Evolutionary conservation across 2,888 invertebrate species (phyloP), one percentile per base, ranked within the genome.

Genomic region (Cremastinae sp.): DNA sequence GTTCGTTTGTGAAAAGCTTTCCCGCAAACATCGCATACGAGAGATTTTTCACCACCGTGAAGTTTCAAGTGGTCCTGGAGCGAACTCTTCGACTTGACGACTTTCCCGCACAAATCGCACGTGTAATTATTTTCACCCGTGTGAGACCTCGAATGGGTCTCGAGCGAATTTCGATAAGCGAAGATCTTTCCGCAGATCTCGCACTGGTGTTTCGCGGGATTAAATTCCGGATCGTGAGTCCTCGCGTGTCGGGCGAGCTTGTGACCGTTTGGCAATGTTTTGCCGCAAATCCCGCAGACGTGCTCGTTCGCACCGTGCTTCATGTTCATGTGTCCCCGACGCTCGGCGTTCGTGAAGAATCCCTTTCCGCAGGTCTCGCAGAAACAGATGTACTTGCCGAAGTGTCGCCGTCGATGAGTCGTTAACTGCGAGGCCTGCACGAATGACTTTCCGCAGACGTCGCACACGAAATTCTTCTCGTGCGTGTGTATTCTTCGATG

Each of bases 1-100:
- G 89, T 88, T 20, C 86, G 84, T 76, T 90, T 90, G 69, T 89
- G 87, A 76, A 90, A 91, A 1, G 88, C 89, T 74, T 90, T 90
- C 16, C 90, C 90, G 71, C 90, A 91, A 0, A 88, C 85, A 45
- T 88, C 88, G 78, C 90, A 91, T 2, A 89, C 79, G 58, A 89
- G 78, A 0, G 87, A 86, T 65, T 90, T 90, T 61, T 91, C 90
- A 0, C 90, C 90, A 0, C 87, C 86, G 66, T 90, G 90, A 2
- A 90, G 85, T 43, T 89, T 83, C 59, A 90, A 81, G 77, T 91
- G 90, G 76, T 90, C 89, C 75, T 90, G 90, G 4, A 91, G 82
- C 0, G 90, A 90, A 36, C 89, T 88, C 38, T 87, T 88, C 8
- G 89, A 90, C 0, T 88, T 87, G 0, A 90, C 86, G 5, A 86